These are phyloP conservation scores for Gallinago undulata DNA, from an alignment of 2,113 vertebrate genomes.

Conservation along the genomic window DNA sequence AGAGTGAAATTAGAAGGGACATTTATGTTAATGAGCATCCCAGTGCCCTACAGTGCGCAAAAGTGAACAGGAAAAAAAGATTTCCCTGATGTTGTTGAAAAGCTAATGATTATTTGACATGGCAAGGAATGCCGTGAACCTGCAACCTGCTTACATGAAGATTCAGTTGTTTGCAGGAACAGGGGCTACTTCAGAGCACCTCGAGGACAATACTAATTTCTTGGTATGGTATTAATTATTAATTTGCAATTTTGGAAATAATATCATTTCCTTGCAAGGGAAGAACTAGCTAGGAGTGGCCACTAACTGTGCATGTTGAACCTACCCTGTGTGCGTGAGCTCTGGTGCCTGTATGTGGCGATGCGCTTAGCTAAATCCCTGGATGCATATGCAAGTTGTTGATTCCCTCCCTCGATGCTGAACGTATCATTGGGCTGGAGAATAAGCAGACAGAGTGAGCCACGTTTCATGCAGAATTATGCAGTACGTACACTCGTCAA, in stretches of 20 bases:
- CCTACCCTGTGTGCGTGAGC: neutral
- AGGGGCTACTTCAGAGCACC: neutral
- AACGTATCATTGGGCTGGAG: neutral
- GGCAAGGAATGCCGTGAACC: slow-evolving; percentile 2
- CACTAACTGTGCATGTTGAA: neutral
- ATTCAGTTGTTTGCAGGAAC: neutral
- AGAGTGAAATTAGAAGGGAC: slow-evolving; percentile 62
- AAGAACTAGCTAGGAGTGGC: neutral
- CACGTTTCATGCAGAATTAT: neutral
- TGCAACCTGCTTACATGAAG: neutral
- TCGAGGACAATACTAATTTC: neutral
- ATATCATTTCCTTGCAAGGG: neutral
- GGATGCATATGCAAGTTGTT: neutral
- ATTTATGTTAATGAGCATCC: slow-evolving; percentile 59
- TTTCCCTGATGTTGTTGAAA: slow-evolving; percentile 5
- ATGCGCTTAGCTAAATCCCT: neutral
- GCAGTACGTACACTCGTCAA: neutral
- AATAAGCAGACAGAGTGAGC: neutral
- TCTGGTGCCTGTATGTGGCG: neutral
- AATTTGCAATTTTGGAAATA: neutral
- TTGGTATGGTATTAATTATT: slow-evolving; percentile 2
- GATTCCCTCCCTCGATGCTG: neutral
- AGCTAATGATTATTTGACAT: slow-evolving; percentile 35
- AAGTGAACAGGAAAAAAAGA: neutral
- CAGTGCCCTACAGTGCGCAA: neutral